Base-by-base conservation (phyloP, 2,113 vertebrate genomes). In the Mesoclemmys tuberculata region DNA sequence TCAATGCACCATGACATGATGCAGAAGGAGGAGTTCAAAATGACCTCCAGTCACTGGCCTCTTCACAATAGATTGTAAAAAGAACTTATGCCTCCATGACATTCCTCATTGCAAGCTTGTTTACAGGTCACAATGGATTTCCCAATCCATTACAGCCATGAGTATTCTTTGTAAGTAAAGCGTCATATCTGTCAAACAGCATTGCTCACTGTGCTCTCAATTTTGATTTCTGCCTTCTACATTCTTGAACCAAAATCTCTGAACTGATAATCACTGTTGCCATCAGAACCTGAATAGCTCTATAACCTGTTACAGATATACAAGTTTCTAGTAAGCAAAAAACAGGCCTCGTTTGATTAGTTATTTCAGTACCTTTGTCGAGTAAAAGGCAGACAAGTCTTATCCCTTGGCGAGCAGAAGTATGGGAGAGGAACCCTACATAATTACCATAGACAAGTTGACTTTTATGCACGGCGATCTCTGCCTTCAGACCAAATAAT, bases 1-100 rank as follows among this genome's bases (percentile, higher is more conserved):
- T 55, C 94, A 93, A 87, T 96, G 92, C 96, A 95, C 90, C 82
- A 91, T 58, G 86, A 91, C 26, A 52, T 89, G 80, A 90, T 96
- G 94, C 89, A 96, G 87, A 84, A 64, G 85, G 54, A 95, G 88
- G 93, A 97, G 88, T 94, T 96, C 84, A 92, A 95, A 96, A 89
- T 71, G 88, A 93, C 68, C 94, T 81, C 93, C 0, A 0, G 44
- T 83, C 88, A 88, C 80, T 52, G 14, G 92, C 87, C 94, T 84
- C 90, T 94, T 86, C 88, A 58, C 19, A 68, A 58, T 8, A 83
- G 81, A 87, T 95, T 79, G 52, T 56, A 83, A 90, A 92, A 88
- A 44, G 38, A 81, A 31, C 51, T 90, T 86, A 38, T 88, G 84
- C 8, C 85, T 91, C 31, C 52, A 35, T 27, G 31, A 49, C 51